These are phyloP conservation scores for Asteroscopus sphinx DNA, from an alignment of 2,888 invertebrate species.

Conservation along the genomic window DNA sequence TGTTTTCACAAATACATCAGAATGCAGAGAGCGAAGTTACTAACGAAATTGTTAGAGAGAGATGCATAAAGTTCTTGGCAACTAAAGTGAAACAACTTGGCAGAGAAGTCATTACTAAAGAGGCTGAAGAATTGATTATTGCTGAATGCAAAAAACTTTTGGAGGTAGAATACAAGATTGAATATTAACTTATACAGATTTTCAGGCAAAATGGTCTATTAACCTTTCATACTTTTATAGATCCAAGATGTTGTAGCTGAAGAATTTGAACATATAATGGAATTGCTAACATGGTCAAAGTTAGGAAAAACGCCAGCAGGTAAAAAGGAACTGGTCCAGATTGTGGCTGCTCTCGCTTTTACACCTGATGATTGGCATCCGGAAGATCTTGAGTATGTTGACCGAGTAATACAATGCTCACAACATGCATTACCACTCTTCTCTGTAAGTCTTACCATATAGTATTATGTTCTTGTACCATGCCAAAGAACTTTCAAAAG, in stretches of 20 bases:
- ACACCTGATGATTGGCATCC: conserved; percentile 92
- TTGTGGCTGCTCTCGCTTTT: conserved; percentile 95
- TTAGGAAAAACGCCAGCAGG: conserved; percentile 95
- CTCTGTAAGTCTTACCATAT: conserved; percentile 91
- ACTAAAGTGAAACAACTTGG: conserved; percentile 95
- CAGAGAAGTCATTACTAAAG: conserved; percentile 94
- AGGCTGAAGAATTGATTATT: conserved; percentile 95
- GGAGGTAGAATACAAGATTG: conserved; percentile 85
- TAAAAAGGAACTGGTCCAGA: conserved; percentile 95
- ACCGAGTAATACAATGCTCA: conserved; percentile 95
- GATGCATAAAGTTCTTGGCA: conserved; percentile 96
- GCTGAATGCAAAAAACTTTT: conserved; percentile 96
- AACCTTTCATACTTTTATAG: conserved; percentile 17
- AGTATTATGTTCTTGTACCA: background rate
- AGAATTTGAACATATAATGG: conserved; percentile 97
- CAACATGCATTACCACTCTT: conserved; percentile 96
- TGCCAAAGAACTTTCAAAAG: background rate
- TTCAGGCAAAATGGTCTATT: no score
- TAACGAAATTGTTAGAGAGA: conserved; percentile 94
- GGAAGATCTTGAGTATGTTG: conserved; percentile 93
- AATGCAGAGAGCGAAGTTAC: conserved; percentile 86
- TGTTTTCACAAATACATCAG: conserved; percentile 90
- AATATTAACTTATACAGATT: no score
- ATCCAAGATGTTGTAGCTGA: conserved; percentile 96
- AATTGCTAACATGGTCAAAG: conserved; percentile 94